Base-by-base conservation (phyloP, 1,140 invertebrate genomes). In the Sitobion miscanthi region DNA sequence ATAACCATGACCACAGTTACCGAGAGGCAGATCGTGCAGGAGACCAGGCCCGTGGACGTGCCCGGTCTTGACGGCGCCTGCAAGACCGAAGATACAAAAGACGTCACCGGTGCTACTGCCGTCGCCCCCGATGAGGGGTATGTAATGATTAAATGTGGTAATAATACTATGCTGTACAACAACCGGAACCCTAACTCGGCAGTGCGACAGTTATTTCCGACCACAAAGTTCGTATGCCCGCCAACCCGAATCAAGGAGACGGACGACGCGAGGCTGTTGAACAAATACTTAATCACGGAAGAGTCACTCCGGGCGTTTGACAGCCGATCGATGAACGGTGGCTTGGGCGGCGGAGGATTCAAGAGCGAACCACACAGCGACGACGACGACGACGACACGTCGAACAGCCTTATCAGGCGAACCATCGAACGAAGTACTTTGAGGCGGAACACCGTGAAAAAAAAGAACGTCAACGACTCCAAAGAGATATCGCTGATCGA, bases 361-460 rank as follows among this genome's bases (percentile, higher is more conserved):
- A 88, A 54, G 52, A 93, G 82, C 83, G 83, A 62, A 35, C 30
- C 25, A 9, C 88, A 94, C 9, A 91, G 83, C 35, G 94, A 94
- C 47, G 94, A 94, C 91, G 94, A 94, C 45, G 94, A 95, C n/a
- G 94, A 94, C 57, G 94, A 94, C 21, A 93, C 94, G 7, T 94
- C 94, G 30, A 94, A 94, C 54, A 94, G 94, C 42, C 94, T 95
- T 2, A 94, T 95, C 42, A 94, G 94, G 54, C 93, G 96, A 90
- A 97, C 97, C 38, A 97, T 97, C 94, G 97, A 97, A 94, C 96
- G 97, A 42, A 97, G 97, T 94, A 97, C 97, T 1, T 95, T 97
- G 25, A 95, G 97, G 7, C 95, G 97, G 42, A 97, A 96, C 23
- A 93, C 94, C 45, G 57, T 93, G 30, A 94, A 95, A 5, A 94